phyloP scores from a whole-genome alignment of 1,140 invertebrate species.

The Maconellicoccus hirsutus region DNA sequence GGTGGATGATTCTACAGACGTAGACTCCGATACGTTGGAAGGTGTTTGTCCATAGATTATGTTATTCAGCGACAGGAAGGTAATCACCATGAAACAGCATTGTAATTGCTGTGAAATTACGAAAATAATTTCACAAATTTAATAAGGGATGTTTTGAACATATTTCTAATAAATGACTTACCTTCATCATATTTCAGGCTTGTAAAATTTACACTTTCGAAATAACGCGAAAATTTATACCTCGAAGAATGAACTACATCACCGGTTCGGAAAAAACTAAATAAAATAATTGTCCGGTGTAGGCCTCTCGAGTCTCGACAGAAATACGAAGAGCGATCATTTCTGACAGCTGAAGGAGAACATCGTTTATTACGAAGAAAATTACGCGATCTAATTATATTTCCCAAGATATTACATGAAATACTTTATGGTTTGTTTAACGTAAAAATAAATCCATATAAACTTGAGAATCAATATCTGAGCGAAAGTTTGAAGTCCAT shows the following conservation, averaged over 20 bases:
- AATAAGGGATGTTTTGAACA: too few relatives aligned
- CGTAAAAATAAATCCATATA: too few relatives aligned
- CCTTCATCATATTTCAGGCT: neutral
- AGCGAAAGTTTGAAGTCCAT: too few relatives aligned
- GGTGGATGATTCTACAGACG: neutral
- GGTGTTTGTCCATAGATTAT: neutral
- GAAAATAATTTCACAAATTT: too few relatives aligned
- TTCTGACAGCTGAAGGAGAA: conserved; percentile 8
- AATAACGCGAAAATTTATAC: neutral
- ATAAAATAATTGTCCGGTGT: neutral
- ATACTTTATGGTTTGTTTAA: too few relatives aligned
- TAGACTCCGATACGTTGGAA: neutral
- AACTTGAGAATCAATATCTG: too few relatives aligned
- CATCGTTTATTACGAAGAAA: neutral
- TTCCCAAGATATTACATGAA: neutral
- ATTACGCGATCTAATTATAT: conserved; percentile 5
- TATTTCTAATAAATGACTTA: neutral
- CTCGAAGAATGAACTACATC: neutral
- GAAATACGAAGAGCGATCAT: neutral
- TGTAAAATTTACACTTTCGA: neutral
- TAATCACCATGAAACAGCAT: neutral
- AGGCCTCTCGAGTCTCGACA: neutral
- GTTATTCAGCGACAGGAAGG: neutral
- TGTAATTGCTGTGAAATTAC: neutral
- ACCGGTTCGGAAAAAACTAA: neutral